Evolutionary conservation across 2,888 invertebrate species (phyloP).

Genomic region (Meloe dianella): DNA sequence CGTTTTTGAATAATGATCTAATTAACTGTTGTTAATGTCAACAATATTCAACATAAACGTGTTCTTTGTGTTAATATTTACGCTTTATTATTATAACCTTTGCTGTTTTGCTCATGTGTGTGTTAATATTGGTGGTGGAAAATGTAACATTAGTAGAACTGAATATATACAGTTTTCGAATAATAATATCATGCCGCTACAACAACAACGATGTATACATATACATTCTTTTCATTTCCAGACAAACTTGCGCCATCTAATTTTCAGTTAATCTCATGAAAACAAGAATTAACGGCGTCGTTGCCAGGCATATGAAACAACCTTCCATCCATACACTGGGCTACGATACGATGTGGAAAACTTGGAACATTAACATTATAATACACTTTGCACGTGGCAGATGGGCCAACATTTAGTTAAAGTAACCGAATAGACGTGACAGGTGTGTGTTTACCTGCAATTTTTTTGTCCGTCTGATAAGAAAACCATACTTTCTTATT

Average conservation of each 20-base stretch:
- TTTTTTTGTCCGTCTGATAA: neutral
- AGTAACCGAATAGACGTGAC: conserved; percentile 24
- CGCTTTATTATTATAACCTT: conserved; percentile 50
- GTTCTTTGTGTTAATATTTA: conserved; percentile 53
- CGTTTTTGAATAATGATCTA: conserved; percentile 26
- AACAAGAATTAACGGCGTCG: conserved; percentile 61
- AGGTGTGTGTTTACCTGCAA: conserved; percentile 3
- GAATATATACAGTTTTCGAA: conserved; percentile 52
- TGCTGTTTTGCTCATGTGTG: conserved; percentile 46
- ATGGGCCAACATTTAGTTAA: conserved; percentile 28
- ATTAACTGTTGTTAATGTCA: conserved; percentile 8
- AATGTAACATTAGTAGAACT: conserved; percentile 38
- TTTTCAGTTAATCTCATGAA: conserved; percentile 61
- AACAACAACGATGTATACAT: conserved; percentile 51
- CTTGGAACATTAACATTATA: conserved; percentile 59
- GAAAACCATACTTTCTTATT: neutral
- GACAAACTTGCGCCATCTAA: conserved; percentile 61
- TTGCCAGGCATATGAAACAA: conserved; percentile 60
- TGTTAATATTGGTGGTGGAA: conserved; percentile 41
- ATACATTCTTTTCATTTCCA: conserved; percentile 56
- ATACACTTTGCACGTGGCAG: conserved; percentile 59
- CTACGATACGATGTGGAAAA: conserved; percentile 51
- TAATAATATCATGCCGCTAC: conserved; percentile 37
- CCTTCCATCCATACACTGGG: conserved; percentile 44
- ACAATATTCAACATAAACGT: conserved; percentile 18